Evolutionary conservation across 2,797 vertebrate genomes (phyloP).

Genomic region (Podarcis lilfordi): DNA sequence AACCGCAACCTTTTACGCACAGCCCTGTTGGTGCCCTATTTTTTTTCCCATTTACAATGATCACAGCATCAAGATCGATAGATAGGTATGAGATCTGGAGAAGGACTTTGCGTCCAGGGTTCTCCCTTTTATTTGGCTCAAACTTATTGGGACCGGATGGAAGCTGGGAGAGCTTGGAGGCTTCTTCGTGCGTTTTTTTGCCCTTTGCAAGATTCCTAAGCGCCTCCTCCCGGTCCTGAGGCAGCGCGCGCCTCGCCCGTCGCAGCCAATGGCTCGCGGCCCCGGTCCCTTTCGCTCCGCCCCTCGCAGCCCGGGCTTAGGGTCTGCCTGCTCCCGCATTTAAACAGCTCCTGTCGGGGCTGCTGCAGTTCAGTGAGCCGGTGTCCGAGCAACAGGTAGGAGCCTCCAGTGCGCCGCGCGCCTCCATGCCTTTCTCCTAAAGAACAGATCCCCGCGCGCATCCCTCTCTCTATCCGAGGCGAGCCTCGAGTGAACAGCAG

Average conservation of each 20-base stretch:
- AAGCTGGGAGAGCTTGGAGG: rapidly evolving
- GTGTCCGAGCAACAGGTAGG: slow-evolving; percentile 13
- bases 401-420: neutral
- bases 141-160: neutral
- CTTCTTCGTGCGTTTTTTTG: too few relatives aligned
- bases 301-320: slow-evolving; percentile 16
- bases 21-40: too few relatives aligned
- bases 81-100: too few relatives aligned
- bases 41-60: too few relatives aligned
- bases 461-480: neutral
- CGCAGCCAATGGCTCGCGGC: slow-evolving; percentile 36
- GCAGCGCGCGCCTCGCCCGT: neutral
- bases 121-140: rapidly evolving
- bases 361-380: neutral
- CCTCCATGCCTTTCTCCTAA: neutral
- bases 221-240: neutral
- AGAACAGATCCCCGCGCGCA: slow-evolving; percentile 31
- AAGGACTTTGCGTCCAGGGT: too few relatives aligned
- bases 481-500: neutral
- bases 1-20: too few relatives aligned
- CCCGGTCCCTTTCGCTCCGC: neutral
- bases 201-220: neutral
- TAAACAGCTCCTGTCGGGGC: slow-evolving; percentile 12
- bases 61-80: too few relatives aligned
- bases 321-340: slow-evolving; percentile 1